Evolutionary conservation across 2,113 vertebrate genomes (phyloP), one percentile per base, ranked within the genome.

Genomic region (Dasyurus viverrinus): DNA sequence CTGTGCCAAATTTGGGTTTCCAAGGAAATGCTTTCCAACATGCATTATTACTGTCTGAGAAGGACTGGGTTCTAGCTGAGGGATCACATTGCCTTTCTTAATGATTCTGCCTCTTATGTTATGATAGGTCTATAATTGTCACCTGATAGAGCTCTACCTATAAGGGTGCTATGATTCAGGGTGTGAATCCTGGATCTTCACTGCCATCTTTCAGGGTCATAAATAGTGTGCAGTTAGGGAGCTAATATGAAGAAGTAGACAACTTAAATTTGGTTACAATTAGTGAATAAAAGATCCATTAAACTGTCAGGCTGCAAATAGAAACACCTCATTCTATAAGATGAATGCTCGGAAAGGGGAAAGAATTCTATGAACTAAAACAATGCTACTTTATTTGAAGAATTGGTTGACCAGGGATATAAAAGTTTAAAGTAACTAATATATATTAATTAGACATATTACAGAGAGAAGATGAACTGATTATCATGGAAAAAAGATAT

Each of bases 21-120:
- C 97, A 98, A 98, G 97, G 98, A 98, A 98, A 98, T 98, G 68
- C 93, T 95, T 98, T 97, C 97, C 98, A 98, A 96, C 92, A 91
- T 68, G 46, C 42, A 97, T 97, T 98, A 96, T 97, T 97, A 42
- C n/a, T 84, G 96, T 94, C 95, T 97, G 95, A 92, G n/a, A 97
- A 96, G 94, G 92, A 42, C 93, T 96, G 42, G 93, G 90, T 95
- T 91, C 2, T 92, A 90, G 94, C 27, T 94, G 92, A 96, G 42
- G 55, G 89, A 6, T 97, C 93, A 47, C 92, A 90, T 93, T 97
- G 93, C 95, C 55, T 97, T 97, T 90, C 89, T 92, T 3, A 8
- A 36, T 27, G 76, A 91, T 93, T 89, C 53, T 94, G 3, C 93
- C 94, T 94, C 92, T 84, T 47, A 26, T 96, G 93, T 97, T 95